Conservation (phyloP, 2,113 vertebrate species). For the Cairina moschata region DNA sequence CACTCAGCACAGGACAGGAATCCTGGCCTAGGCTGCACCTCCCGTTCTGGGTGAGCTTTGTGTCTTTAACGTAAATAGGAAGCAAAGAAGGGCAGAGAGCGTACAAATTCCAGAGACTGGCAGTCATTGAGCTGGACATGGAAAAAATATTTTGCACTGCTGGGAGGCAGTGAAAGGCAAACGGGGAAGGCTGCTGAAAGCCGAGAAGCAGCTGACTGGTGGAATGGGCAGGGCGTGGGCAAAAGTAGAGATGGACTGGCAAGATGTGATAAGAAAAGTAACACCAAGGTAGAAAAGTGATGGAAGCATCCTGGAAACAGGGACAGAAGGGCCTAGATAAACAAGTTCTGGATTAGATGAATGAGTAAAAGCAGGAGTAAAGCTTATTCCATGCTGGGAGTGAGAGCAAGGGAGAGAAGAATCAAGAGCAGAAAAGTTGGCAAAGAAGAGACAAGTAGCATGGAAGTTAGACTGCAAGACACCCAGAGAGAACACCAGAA, state of each 20-base stretch:
- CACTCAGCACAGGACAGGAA: rapidly evolving
- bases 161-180: neutral
- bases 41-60: neutral
- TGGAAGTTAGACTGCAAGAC: neutral
- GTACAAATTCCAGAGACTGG: neutral
- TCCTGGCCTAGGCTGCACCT: neutral
- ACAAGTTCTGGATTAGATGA: neutral
- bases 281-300: neutral
- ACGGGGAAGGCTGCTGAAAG: neutral
- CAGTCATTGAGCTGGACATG: neutral
- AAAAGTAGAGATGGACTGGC: neutral
- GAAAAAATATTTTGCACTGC: neutral
- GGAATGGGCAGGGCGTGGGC: neutral
- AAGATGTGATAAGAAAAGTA: neutral
- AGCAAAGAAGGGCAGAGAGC: neutral
- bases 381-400: neutral
- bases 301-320: neutral
- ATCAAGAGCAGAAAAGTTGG: neutral
- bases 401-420: neutral
- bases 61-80: neutral
- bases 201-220: neutral
- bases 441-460: neutral
- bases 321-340: neutral
- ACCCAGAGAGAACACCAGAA: neutral
- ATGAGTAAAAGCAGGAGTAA: neutral